Evolutionary conservation across 2,797 vertebrate genomes (phyloP).

Genomic region (Enteromius thamalakanensis): DNA sequence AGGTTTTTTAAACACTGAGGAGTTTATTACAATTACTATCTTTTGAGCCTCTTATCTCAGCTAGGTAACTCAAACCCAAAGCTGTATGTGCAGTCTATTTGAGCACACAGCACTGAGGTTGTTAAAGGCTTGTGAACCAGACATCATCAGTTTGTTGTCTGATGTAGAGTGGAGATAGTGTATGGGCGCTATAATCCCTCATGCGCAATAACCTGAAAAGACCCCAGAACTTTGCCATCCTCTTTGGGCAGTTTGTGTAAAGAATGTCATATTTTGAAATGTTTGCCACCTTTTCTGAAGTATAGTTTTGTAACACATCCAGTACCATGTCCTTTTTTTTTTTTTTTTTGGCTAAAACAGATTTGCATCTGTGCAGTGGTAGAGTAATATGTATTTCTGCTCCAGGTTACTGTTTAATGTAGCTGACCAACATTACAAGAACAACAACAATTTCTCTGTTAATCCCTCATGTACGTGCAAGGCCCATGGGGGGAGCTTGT

Average conservation of each 20-base stretch:
- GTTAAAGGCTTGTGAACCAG: constrained; percentile 18
- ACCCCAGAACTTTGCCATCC: constrained; percentile 15
- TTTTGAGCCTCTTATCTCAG: not conserved
- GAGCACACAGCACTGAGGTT: constrained; percentile 3
- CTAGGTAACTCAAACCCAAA: constrained; percentile 16
- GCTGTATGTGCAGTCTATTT: not conserved
- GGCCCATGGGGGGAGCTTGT: not conserved
- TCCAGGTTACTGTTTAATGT: constrained; percentile 9
- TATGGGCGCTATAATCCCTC: constrained; percentile 23
- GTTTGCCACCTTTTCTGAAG: not conserved
- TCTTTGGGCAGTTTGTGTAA: not conserved
- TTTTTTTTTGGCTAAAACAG: not conserved
- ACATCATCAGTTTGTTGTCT: constrained; percentile 31
- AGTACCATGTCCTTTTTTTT: too few relatives aligned
- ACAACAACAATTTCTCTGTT: constrained; percentile 4
- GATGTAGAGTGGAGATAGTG: constrained; percentile 30
- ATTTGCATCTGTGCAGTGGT: not conserved
- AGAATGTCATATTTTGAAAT: not conserved
- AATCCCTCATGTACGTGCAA: not conserved
- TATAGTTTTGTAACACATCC: not conserved
- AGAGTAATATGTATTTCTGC: not conserved
- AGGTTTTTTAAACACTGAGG: constrained; percentile 16
- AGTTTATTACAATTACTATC: not conserved
- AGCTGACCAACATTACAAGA: constrained; percentile 3
- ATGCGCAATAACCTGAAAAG: constrained; percentile 16